Base-by-base conservation (phyloP, 2,888 invertebrate species). In the Lathronympha strigana region DNA sequence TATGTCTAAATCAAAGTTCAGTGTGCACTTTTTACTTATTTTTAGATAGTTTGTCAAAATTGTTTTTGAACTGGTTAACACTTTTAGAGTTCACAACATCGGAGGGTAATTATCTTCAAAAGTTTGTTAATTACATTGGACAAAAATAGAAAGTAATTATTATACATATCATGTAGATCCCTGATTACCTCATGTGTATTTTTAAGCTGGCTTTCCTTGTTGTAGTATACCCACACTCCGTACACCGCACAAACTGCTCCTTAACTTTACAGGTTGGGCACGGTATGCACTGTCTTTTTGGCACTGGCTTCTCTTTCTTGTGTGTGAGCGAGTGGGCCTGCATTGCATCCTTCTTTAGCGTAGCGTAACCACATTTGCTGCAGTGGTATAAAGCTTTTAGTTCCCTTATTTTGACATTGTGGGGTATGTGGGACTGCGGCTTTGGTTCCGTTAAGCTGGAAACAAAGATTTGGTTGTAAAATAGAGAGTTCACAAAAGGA, bases 221-320 rank as follows among this genome's bases (percentile, higher is more conserved):
- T 0, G 71, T 50, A 11, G 53, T 64, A 33, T 55, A 73, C 53
- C 64, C 71, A 36, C 73, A 73, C 1, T 71, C 25, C 0, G n/a
- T 38, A 6, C 38, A 38, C 6, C 15, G n/a, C 15, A 15, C 15
- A 2, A 5, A 15, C 2, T 36, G 25, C 17, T 53, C 36, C n/a
- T n/a, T n/a, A n/a, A n/a, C n/a, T n/a, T n/a, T n/a, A n/a, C n/a
- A n/a, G n/a, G n/a, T n/a, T 2, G 49, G 55, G 9, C 66, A 61
- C 4, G 61, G 54, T 15, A 61, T 11, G 4, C 25, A 61, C 4
- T 31, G 45, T 17, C n/a, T 23, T 9, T 28, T n/a, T 13, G 38
- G 19, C 17, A 40, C 40, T 1, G 21, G 6, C 13, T 38, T 38
- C 15, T 36, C 53, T 8, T 33, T 45, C 25, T 55, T 45, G 36